Evolutionary conservation across 2,888 invertebrate genomes (phyloP).

Genomic region (Limnephilus marmoratus): DNA sequence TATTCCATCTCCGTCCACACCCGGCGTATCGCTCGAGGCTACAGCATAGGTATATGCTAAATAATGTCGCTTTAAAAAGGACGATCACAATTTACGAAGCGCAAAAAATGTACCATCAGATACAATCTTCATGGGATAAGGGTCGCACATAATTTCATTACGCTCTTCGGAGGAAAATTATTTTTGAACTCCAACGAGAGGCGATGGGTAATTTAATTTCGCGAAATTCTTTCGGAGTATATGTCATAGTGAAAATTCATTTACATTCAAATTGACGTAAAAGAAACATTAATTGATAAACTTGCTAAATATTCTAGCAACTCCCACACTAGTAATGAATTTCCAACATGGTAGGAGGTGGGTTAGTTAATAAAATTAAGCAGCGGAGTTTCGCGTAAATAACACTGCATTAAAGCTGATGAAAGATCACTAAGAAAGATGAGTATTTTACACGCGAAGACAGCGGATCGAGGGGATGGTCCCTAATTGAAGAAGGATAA

Average conservation of each 20-base stretch:
- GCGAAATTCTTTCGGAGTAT: neutral
- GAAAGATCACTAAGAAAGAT: neutral
- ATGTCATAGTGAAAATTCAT: neutral
- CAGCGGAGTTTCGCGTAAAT: neutral
- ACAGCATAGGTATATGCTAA: neutral
- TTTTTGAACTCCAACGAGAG: neutral
- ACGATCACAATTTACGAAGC: neutral
- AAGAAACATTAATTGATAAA: neutral
- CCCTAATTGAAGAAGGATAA: neutral
- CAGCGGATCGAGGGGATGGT: neutral
- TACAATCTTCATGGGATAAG: neutral
- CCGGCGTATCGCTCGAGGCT: too few relatives aligned
- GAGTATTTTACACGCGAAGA: neutral
- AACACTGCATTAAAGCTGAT: neutral
- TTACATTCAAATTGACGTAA: neutral
- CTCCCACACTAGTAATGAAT: neutral
- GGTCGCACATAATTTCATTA: neutral
- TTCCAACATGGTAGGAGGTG: neutral
- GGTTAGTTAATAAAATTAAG: neutral
- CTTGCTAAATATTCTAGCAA: neutral
- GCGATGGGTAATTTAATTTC: neutral
- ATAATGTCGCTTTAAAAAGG: neutral
- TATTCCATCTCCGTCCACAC: neutral
- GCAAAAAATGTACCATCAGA: neutral
- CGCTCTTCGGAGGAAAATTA: neutral